phyloP scores from a whole-genome alignment of 2,797 vertebrate species.

The Lindbergichthys nudifrons region DNA sequence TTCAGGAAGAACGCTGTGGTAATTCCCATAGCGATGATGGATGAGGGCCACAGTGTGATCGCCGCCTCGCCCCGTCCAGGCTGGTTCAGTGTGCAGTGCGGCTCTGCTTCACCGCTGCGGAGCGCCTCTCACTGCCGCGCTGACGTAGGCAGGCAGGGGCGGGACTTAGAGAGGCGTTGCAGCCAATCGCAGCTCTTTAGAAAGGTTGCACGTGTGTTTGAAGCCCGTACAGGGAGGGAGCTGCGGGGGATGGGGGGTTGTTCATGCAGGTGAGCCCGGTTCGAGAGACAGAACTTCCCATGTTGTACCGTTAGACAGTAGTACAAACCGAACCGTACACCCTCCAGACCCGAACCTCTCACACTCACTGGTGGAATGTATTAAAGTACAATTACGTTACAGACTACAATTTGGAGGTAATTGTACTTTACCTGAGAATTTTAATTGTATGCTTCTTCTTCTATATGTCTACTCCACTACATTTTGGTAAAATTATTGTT shows the following conservation, averaged over 20 bases:
- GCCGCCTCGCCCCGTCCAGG: slow-evolving; percentile 68
- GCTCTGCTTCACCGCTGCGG: slow-evolving; percentile 56
- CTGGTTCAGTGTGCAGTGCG: slow-evolving; percentile 59
- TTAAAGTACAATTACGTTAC: too few relatives aligned
- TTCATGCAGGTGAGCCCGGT: slow-evolving; percentile 19
- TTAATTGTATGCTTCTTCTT: too few relatives aligned
- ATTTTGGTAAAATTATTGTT: too few relatives aligned
- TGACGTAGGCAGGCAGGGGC: slow-evolving; percentile 57
- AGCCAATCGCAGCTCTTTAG: slow-evolving; percentile 44
- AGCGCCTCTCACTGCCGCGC: slow-evolving; percentile 55
- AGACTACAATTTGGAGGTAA: too few relatives aligned
- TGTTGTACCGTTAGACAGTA: background rate
- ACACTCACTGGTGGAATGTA: too few relatives aligned
- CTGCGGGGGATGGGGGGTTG: background rate
- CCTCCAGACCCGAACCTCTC: too few relatives aligned
- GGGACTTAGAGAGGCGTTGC: slow-evolving; percentile 47
- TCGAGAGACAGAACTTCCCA: background rate
- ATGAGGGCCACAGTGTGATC: slow-evolving; percentile 50
- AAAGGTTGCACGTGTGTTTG: slow-evolving; percentile 37
- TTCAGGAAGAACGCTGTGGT: slow-evolving; percentile 59
- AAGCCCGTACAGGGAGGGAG: background rate
- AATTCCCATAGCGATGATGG: slow-evolving; percentile 82
- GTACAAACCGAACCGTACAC: too few relatives aligned
- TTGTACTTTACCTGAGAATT: too few relatives aligned
- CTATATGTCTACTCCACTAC: too few relatives aligned